A percentile compares a stretch with the other conserved stretches of the same genome.
phyloP scores from a whole-genome alignment of 2,113 vertebrate species.

The Sterna hirundo region DNA sequence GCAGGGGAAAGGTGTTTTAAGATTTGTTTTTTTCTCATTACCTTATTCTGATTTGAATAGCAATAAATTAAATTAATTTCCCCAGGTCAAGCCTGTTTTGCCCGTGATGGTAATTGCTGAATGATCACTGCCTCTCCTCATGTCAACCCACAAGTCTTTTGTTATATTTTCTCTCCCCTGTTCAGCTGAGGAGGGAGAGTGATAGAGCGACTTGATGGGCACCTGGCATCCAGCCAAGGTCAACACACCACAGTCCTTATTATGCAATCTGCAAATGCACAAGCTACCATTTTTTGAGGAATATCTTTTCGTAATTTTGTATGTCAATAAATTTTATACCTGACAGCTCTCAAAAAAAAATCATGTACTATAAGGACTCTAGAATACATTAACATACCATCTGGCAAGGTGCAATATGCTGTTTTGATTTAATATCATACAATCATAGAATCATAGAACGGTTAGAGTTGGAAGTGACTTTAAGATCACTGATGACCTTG shows the following conservation, averaged over 20 bases:
- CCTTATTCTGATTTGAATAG: not conserved
- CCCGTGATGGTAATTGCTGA: fast-evolving
- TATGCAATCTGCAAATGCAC: not conserved
- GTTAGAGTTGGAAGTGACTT: no score
- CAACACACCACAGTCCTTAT: not conserved
- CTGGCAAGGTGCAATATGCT: not conserved
- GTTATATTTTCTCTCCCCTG: not conserved
- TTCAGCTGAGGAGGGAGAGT: not conserved
- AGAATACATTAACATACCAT: not conserved
- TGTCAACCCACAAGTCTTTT: no score
- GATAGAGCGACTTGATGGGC: not conserved
- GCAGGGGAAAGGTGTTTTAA: no score
- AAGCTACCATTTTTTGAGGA: not conserved
- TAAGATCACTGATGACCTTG: no score
- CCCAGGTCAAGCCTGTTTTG: not conserved
- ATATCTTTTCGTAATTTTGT: not conserved
- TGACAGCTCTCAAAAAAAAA: not conserved
- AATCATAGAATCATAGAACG: no score
- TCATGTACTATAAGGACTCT: not conserved
- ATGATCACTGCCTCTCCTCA: not conserved
- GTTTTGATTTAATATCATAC: not conserved
- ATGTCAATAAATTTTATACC: not conserved
- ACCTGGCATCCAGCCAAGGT: not conserved
- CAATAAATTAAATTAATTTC: not conserved
- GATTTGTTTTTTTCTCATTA: not conserved